Evolutionary conservation across 1,140 invertebrate genomes (phyloP), one percentile per base, ranked within the genome.

Genomic region (Lepidurus apus): DNA sequence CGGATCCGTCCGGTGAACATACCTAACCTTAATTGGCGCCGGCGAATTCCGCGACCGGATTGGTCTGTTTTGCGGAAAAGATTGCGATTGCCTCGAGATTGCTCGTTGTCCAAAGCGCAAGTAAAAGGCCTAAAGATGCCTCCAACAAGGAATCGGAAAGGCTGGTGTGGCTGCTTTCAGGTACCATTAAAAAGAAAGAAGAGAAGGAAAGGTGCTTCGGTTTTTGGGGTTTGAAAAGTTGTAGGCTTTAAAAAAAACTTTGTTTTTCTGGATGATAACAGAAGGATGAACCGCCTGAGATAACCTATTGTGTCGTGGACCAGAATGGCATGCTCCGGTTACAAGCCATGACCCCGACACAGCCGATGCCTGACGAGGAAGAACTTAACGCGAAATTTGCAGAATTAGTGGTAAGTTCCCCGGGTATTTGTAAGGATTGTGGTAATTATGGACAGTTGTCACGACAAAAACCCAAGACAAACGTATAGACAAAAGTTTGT

Each of bases 381-480:
- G 95, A 98, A 86, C 87, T 98, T 74, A 95, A 97, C 86, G 91
- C 91, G 77, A 96, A 95, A 87, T 98, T 98, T 87, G 91, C 94
- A 5, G 95, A 97, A 85, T 89, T 97, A 76, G 95, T 98, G 84
- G 92, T 93, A 85, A 89, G 90, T 89, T 81, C n/a, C 21, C 34
- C 10, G 21, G 78, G 7, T 3, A 43, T 2, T 17, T 7, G 74
- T 24, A 21, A 75, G 6, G n/a, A 13, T 26, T 21, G 74, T 75
- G 2, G 17, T 75, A 42, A 17, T 75, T 17, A 21, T 21, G 17
- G 17, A 75, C 17, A n/a, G 4, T 77, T 13, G 17, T 24, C 17
- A n/a, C 24, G 34, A 34, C 34, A 34, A 34, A 34, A 34, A 3
- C 34, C 34, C 34, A 34, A 34, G 34, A 34, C 34, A 34, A 75